phyloP scores from a whole-genome alignment of 2,113 vertebrate genomes.

The Collichthys lucidus region DNA sequence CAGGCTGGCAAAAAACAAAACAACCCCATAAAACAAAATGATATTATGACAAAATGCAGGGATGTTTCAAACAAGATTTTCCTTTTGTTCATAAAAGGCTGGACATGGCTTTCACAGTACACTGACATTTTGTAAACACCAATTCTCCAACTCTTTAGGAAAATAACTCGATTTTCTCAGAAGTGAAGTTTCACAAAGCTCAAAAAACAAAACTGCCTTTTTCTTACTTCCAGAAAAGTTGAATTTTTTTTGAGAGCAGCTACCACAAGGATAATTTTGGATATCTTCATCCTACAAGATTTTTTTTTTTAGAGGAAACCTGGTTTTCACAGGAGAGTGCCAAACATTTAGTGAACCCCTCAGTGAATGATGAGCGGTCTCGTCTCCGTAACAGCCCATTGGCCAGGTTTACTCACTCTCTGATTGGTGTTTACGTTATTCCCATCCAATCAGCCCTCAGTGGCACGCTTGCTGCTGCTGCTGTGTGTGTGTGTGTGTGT shows the following conservation, averaged over 20 bases:
- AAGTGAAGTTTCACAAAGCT: not conserved
- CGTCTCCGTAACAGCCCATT: constrained; percentile 56
- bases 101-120: not conserved
- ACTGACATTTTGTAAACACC: not conserved
- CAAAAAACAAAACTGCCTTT: not conserved
- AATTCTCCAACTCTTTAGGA: not conserved
- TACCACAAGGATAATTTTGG: not conserved
- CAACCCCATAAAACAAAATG: too few species aligned
- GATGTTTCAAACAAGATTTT: too few species aligned
- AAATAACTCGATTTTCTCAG: not conserved
- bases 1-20: too few species aligned
- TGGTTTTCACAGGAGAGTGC: not conserved
- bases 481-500: too few species aligned
- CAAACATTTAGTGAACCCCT: constrained; percentile 3
- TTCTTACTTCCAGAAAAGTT: not conserved
- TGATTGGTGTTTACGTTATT: constrained; percentile 79
- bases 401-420: constrained; percentile 61
- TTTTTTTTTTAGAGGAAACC: constrained; percentile 3
- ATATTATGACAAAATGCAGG: too few species aligned
- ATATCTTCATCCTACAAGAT: not conserved
- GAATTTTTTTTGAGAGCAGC: not conserved
- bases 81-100: not conserved
- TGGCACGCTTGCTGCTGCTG: constrained; percentile 41
- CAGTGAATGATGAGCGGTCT: constrained; percentile 62
- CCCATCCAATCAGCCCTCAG: constrained; percentile 67